Evolutionary conservation across 2,888 invertebrate species (phyloP).

Genomic region (Pterobdella sp.): DNA sequence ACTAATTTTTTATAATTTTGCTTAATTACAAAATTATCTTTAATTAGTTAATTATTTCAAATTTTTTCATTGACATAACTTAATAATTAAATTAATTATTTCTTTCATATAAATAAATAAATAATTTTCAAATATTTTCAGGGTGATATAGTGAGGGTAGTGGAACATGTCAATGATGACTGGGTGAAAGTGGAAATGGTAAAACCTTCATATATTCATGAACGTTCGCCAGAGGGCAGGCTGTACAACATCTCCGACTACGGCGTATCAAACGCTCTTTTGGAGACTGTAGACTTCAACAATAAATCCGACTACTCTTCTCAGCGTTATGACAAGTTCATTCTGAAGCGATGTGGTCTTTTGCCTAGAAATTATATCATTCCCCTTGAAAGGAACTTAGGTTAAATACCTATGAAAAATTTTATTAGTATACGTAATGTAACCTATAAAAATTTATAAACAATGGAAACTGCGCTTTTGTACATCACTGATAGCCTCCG

Average conservation of each 20-base stretch:
- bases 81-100: no score
- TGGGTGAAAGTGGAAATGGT: not conserved
- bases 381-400: not conserved
- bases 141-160: slow-evolving; percentile 6
- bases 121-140: no score
- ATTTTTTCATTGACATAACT: no score
- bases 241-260: not conserved
- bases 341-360: not conserved
- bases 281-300: not conserved
- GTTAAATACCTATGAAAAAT: not conserved
- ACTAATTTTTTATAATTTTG: no score
- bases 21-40: no score
- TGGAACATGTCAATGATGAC: not conserved
- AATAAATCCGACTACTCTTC: not conserved
- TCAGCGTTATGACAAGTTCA: not conserved
- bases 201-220: not conserved
- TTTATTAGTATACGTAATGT: not conserved
- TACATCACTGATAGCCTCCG: no score
- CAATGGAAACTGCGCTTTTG: no score
- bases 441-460: not conserved
- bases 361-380: not conserved
- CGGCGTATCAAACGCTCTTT: not conserved
- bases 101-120: no score
- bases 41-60: no score
- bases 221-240: not conserved